Conservation (phyloP, 2,797 vertebrate species). For the Xenopus petersii region DNA sequence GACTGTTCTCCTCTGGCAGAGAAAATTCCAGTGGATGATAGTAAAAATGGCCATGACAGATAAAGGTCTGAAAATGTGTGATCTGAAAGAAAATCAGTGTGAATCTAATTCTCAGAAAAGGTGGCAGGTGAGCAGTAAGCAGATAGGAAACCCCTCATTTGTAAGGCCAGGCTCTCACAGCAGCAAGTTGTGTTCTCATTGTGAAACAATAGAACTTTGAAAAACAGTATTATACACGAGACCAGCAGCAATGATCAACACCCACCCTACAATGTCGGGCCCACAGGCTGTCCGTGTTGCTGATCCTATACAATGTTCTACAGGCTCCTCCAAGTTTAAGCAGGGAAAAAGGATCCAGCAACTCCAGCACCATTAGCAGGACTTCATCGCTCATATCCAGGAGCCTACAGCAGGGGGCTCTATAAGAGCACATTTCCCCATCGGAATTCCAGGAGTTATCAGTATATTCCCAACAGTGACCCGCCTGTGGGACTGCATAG, state of each 20-base stretch:
- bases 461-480: neutral
- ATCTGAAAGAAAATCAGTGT: too few relatives aligned
- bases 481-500: neutral
- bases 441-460: neutral
- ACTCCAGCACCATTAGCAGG: constrained; percentile 51
- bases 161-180: too few relatives aligned
- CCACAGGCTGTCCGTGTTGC: constrained; percentile 61
- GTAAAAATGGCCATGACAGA: too few relatives aligned
- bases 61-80: too few relatives aligned
- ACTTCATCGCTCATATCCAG: constrained; percentile 61
- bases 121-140: too few relatives aligned
- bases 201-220: too few relatives aligned
- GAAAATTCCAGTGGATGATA: too few relatives aligned
- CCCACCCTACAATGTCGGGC: constrained; percentile 57
- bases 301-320: constrained; percentile 52
- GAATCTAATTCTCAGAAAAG: too few relatives aligned
- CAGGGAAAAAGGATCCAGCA: constrained; percentile 58
- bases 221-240: too few relatives aligned
- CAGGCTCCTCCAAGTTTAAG: constrained; percentile 57
- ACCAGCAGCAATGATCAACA: neutral
- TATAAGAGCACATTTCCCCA: neutral
- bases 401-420: constrained; percentile 29
- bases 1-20: too few relatives aligned
- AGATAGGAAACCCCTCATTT: too few relatives aligned
- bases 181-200: too few relatives aligned